Evolutionary conservation across 92 coral and sea anemone species (phyloP), one percentile per base, ranked within the genome.

Genomic region (Montipora capitata): DNA sequence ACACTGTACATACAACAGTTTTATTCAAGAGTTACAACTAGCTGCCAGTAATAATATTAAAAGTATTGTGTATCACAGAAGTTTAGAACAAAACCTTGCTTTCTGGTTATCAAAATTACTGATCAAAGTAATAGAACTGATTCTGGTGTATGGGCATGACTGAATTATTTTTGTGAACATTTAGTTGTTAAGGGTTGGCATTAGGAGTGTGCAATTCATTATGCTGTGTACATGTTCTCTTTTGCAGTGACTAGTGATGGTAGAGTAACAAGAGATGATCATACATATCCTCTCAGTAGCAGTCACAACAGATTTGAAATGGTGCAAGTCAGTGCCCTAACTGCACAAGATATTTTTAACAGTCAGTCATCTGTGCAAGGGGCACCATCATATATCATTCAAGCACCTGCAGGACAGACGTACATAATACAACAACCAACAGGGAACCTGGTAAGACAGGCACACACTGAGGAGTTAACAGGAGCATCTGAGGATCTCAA

Each of bases 391-490:
- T 95, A 93, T 83, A 95, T 95, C 39, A 93, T 95, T 20, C 98
- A 94, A 76, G 86, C 98, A 8, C 86, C 95, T 27, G 85, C 96
- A 15, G 98, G 96, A 57, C 96, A 95, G 92, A 94, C 98, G 5
- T 95, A 95, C 82, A 95, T 95, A 76, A 95, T 95, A 68, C 98
- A 95, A 42, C 96, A 91, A 61, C 96, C 98, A 7, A 63, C 96
- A 3, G 81, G 96, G 41, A 91, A 81, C 39, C 77, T 92, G 12
- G 92, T 94, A 13, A 87, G 96, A 65, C 93, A 84, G 51, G 58
- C 90, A 2, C 87, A 93, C 71, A 67, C 78, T 17, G 77, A 59
- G 4, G 93, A 94, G 59, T 87, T 95, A 38, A 83, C 96, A 1
- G 69, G 82, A 71, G 88, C 82, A 27, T 42, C 98, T 7, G 91